These are phyloP conservation scores for Volucella inflata DNA, from an alignment of 2,888 invertebrate species.

Conservation along the genomic window DNA sequence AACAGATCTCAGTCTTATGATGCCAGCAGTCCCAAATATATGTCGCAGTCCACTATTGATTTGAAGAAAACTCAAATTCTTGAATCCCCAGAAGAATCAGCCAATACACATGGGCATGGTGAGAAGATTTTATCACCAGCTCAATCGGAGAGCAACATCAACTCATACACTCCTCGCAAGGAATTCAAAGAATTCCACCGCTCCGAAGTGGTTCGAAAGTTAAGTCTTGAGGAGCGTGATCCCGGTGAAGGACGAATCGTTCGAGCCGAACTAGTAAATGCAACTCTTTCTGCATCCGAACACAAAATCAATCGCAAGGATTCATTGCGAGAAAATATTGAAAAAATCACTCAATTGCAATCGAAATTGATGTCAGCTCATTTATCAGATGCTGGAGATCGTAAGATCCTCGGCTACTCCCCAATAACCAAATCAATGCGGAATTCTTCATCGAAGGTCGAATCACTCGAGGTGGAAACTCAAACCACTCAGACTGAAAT, in stretches of 20 bases:
- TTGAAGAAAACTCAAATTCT: constrained; percentile 82
- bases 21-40: constrained; percentile 80
- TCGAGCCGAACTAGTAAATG: constrained; percentile 82
- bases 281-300: constrained; percentile 79
- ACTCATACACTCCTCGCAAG: constrained; percentile 71
- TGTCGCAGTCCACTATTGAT: constrained; percentile 83
- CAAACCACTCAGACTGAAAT: constrained; percentile 40
- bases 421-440: constrained; percentile 60
- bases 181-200: constrained; percentile 77
- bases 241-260: constrained; percentile 79
- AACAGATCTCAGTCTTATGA: constrained; percentile 83
- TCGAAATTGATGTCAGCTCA: constrained; percentile 83
- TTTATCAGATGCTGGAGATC: constrained; percentile 78
- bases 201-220: constrained; percentile 75
- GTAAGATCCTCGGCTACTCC: constrained; percentile 76
- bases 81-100: constrained; percentile 81
- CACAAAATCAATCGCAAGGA: constrained; percentile 81
- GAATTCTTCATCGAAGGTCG: constrained; percentile 41
- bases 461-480: constrained; percentile 69
- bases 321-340: constrained; percentile 83
- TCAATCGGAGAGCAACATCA: constrained; percentile 82
- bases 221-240: constrained; percentile 77
- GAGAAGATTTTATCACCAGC: constrained; percentile 81
- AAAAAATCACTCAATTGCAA: constrained; percentile 83
- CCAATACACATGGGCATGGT: constrained; percentile 38